phyloP scores from a whole-genome alignment of 1,140 invertebrate genomes.

The Hesperophylax magnus region DNA sequence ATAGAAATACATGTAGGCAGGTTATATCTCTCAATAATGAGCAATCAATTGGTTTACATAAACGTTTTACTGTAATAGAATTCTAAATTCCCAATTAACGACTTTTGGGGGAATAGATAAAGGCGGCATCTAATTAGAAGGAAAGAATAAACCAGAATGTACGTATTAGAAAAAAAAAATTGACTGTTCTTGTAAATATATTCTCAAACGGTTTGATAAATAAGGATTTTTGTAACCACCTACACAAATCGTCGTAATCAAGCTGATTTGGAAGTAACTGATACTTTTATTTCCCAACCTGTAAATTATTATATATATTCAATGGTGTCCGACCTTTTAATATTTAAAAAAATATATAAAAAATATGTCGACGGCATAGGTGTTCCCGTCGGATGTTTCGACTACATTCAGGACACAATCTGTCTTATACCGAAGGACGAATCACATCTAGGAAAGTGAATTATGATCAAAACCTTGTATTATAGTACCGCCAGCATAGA shows the following conservation, averaged over 20 bases:
- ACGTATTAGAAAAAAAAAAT: slow-evolving; percentile 14
- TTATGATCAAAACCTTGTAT: too few species aligned
- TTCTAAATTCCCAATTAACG: slow-evolving; percentile 8
- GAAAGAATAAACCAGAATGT: slow-evolving; percentile 6
- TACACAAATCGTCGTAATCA: neutral
- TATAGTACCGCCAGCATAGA: too few species aligned
- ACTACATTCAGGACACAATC: too few species aligned
- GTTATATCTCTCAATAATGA: slow-evolving; percentile 13
- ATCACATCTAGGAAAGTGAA: too few species aligned
- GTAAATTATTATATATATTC: neutral
- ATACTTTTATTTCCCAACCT: neutral
- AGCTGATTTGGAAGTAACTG: neutral
- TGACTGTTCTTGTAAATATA: neutral
- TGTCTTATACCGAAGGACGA: too few species aligned
- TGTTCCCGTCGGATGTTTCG: too few species aligned
- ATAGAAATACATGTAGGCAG: neutral
- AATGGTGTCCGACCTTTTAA: neutral
- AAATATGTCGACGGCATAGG: neutral
- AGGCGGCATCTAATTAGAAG: slow-evolving; percentile 27
- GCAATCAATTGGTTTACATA: slow-evolving; percentile 13
- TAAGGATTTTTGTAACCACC: neutral
- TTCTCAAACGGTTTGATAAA: neutral
- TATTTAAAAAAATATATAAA: too few species aligned
- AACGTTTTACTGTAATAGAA: slow-evolving; percentile 31
- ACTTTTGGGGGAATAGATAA: neutral